Evolutionary conservation across 1,140 invertebrate genomes (phyloP).

Genomic region (Euwallacea fornicatus): DNA sequence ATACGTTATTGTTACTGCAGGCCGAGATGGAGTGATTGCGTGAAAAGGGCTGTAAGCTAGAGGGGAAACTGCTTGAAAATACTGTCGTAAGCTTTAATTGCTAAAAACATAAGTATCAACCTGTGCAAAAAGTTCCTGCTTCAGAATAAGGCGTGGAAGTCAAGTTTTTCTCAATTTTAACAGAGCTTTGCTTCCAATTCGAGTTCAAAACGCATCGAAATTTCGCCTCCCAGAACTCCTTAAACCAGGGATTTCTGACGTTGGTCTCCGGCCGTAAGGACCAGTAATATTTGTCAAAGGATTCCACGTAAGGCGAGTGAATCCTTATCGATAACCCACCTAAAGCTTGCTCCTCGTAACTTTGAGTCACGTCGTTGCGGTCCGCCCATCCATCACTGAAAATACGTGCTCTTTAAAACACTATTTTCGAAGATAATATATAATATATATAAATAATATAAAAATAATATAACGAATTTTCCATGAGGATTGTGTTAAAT

Average conservation of each 20-base stretch:
- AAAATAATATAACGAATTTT: too few relatives aligned
- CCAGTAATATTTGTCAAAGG: conserved; percentile 73
- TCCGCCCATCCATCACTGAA: conserved; percentile 76
- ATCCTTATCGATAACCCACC: conserved; percentile 76
- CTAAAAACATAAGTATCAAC: neutral
- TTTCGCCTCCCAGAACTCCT: conserved; percentile 73
- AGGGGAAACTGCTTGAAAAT: neutral
- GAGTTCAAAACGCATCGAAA: conserved; percentile 64
- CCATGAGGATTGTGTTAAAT: too few relatives aligned
- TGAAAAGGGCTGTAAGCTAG: too few relatives aligned
- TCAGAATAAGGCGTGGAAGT: too few relatives aligned
- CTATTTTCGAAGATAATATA: neutral
- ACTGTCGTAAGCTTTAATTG: neutral
- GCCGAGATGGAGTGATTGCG: too few relatives aligned
- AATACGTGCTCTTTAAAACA: conserved; percentile 14
- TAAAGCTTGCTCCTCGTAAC: conserved; percentile 67
- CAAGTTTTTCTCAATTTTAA: neutral
- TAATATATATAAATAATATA: too few relatives aligned
- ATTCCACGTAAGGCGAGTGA: conserved; percentile 67
- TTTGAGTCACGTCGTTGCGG: conserved; percentile 72
- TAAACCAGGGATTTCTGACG: conserved; percentile 74
- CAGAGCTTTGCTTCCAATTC: neutral
- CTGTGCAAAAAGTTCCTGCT: neutral
- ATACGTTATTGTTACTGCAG: too few relatives aligned
- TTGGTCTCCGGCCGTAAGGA: conserved; percentile 66